Evolutionary conservation across 2,113 vertebrate species (phyloP), one percentile per base, ranked within the genome.

Genomic region (Scartelaos histophorus): DNA sequence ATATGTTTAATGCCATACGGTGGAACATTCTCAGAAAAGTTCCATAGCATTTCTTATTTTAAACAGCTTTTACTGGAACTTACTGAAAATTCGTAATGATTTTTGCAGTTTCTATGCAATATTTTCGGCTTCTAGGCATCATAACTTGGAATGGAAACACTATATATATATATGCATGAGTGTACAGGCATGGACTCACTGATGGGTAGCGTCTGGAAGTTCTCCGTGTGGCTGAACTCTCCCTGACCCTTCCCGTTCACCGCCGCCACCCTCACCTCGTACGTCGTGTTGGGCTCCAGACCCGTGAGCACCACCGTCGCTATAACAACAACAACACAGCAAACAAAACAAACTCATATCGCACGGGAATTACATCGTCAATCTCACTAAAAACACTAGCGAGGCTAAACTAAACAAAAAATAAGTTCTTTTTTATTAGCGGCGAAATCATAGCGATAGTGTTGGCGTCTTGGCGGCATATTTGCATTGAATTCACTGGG

Each of bases 221-320:
- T 93, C 89, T 98, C 96, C 0, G 85, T 96, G 93, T 96, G 96
- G 87, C 98, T 99, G 81, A 97, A 98, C 70, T 98, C 97, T 21
- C 98, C 98, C 93, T 96, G 95, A 1, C 98, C 98, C 93, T 99
- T 99, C 66, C 98, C 98, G 73, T 99, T 99, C 74, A 98, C 95
- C 16, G 98, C 98, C 13, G 98, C 95, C 78, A 99, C 96, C 71
- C 94, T 95, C 61, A 98, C 95, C 91, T 98, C 97, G 1, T 98
- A 98, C 0, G 98, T 99, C 0, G 96, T 97, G 88, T 99, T 99
- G 89, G 98, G 97, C 91, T 98, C 97, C 90, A 99, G 91, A 75
- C 93, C 95, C 66, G 91, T 96, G 78, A 98, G 95, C 89, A 95
- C 87, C 88, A 98, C 96, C 45, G 94, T 95, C 71, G 95, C 98